phyloP scores from a whole-genome alignment of 2,888 invertebrate genomes.

The Tinea semifulvella region DNA sequence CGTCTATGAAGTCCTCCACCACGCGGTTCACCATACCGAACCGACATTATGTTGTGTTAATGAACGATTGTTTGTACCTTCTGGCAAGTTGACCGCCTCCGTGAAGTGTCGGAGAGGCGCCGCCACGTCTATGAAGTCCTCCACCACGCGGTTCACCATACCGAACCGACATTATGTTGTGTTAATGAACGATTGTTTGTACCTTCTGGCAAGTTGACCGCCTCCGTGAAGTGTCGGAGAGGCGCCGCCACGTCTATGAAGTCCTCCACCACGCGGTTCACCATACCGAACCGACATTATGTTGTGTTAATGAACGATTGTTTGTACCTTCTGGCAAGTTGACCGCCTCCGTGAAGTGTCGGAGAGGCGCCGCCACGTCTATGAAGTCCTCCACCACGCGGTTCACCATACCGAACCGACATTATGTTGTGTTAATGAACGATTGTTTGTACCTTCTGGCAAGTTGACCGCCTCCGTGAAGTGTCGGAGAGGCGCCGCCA shows the following conservation, averaged over 20 bases:
- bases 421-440: too few species aligned
- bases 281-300: too few species aligned
- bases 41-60: too few species aligned
- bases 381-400: conserved; percentile 98
- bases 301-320: too few species aligned
- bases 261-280: conserved; percentile 96
- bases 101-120: conserved; percentile 95
- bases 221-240: conserved; percentile 93
- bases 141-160: conserved; percentile 95
- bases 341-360: conserved; percentile 95
- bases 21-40: conserved; percentile 95
- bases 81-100: conserved; percentile 87
- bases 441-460: conserved; percentile 80
- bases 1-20: conserved; percentile 98
- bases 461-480: conserved; percentile 93
- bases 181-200: too few species aligned
- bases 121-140: conserved; percentile 97
- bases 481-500: conserved; percentile 92
- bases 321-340: conserved; percentile 80
- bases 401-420: too few species aligned
- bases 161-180: too few species aligned
- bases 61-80: too few species aligned
- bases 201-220: conserved; percentile 84
- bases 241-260: conserved; percentile 98
- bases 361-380: conserved; percentile 94